Base-by-base conservation (phyloP, 2,797 vertebrate species). In the Amniataba percoides region DNA sequence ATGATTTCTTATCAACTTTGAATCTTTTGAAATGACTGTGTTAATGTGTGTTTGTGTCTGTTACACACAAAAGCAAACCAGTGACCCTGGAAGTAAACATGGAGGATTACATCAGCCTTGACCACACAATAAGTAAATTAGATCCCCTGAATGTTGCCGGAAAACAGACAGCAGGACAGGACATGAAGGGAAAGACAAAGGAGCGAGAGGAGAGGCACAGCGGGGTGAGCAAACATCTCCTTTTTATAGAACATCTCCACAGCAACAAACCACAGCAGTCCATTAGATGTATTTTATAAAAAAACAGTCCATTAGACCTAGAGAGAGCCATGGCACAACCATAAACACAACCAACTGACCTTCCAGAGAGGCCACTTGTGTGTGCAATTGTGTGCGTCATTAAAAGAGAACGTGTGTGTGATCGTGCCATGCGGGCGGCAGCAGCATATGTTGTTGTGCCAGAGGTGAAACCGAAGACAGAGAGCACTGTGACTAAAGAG, bases 251-350 rank as follows among this genome's bases (percentile, higher is more conserved):
- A 67, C 46, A 72, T 88, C 71, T 81, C 89, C 82, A 84, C 19
- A 71, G 87, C 59, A 93, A 93, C 88, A 69, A 74, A 70, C 53
- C 21, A 57, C 43, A 77, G n/a, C 1, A 3, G 10, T 7, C 76
- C 66, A 80, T 86, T 85, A 87, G 69, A 84, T 63, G 36, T 39
- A n/a, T 65, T 51, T 43, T 49, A 58, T 69, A 36, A 60, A 31
- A 31, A 77, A 77, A 78, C 21, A 61, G 69, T 58, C 76, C 81
- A 93, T 93, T 90, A 92, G 64, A 52, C 16, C 25, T 27, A 39
- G 43, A 79, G 25, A 61, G 7, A 68, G 18, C 16, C 6, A 1
- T 16, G 21, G 25, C 3, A 16, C 46, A 52, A 51, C 14, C 62
- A 62, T 76, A 74, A 87, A 86, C 42, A n/a, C 49, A 36, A 34